Conservation (phyloP, 2,113 vertebrate genomes). For the Dissostichus mawsoni region DNA sequence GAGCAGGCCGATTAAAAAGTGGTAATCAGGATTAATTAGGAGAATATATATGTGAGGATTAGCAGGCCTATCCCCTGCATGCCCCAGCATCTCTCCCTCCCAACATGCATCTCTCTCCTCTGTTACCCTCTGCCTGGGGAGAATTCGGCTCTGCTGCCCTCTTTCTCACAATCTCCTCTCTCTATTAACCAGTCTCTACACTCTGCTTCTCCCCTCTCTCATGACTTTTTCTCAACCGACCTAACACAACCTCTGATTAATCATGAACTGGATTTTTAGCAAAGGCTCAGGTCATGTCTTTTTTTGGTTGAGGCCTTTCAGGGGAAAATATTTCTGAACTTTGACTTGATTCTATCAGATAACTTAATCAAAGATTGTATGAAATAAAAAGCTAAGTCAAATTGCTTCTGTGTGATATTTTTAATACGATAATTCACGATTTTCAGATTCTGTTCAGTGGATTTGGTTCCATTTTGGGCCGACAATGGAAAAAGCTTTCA, state of each 20-base stretch:
- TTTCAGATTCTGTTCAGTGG: not conserved
- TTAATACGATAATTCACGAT: not conserved
- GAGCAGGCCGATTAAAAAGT: conserved; percentile 82
- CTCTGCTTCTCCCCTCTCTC: not conserved
- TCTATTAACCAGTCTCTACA: not conserved
- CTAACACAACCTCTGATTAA: not conserved
- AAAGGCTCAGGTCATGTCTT: not conserved
- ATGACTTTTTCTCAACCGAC: not conserved
- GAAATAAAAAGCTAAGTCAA: not conserved
- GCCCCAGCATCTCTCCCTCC: conserved; percentile 39
- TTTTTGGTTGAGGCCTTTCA: not conserved
- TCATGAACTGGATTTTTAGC: not conserved
- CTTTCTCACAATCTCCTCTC: conserved; percentile 35
- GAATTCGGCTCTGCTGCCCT: conserved; percentile 42
- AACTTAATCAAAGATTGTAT: not conserved
- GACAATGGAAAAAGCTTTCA: not conserved
- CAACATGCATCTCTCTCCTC: conserved; percentile 51
- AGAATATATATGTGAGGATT: conserved; percentile 85
- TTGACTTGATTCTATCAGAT: not conserved
- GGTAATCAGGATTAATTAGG: conserved; percentile 86
- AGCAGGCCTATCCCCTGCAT: conserved; percentile 70
- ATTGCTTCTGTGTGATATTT: not conserved
- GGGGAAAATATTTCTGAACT: not conserved
- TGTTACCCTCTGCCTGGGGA: conserved; percentile 28
- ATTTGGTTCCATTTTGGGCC: not conserved